Evolutionary conservation across 2,888 invertebrate species (phyloP).

Genomic region (Brenthis ino): DNA sequence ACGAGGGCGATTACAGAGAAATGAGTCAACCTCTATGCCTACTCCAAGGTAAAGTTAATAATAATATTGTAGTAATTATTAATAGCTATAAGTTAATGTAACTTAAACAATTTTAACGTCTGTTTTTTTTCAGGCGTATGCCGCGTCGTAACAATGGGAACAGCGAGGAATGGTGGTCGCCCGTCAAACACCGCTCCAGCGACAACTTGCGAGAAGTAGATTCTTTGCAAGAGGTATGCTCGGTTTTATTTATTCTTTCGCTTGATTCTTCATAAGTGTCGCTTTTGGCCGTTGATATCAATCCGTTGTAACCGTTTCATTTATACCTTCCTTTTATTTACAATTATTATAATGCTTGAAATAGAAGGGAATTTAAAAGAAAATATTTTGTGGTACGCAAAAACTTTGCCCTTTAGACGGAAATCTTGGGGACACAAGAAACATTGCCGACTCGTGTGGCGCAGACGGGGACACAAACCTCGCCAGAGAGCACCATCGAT

Average conservation of each 20-base stretch:
- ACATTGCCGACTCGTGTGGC: slow-evolving; percentile 61
- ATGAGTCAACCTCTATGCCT: slow-evolving; percentile 50
- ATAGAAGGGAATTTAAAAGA: slow-evolving; percentile 2
- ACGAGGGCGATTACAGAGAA: slow-evolving; percentile 53
- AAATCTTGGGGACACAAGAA: slow-evolving; percentile 52
- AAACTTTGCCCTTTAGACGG: slow-evolving; percentile 48
- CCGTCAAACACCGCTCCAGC: slow-evolving; percentile 61
- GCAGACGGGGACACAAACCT: slow-evolving; percentile 87
- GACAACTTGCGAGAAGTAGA: slow-evolving; percentile 62
- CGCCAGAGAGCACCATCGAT: slow-evolving; percentile 75
- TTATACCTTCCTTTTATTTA: slow-evolving; percentile 6
- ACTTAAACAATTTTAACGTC: background rate
- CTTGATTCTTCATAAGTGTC: slow-evolving; percentile 8
- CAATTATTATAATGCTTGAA: slow-evolving; percentile 11
- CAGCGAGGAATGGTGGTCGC: slow-evolving; percentile 69
- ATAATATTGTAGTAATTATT: background rate
- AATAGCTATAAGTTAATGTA: background rate
- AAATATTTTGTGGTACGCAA: slow-evolving; percentile 16
- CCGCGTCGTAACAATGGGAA: slow-evolving; percentile 68
- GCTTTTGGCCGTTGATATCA: slow-evolving; percentile 18
- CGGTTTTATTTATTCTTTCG: background rate
- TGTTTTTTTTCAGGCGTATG: slow-evolving; percentile 47
- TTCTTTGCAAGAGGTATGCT: slow-evolving; percentile 57
- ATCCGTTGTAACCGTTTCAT: slow-evolving; percentile 9
- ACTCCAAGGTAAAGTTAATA: slow-evolving; percentile 47